Percentiles rank a stretch among this genome's conserved stretches.
phyloP scores from a whole-genome alignment of 2,797 vertebrate genomes.

The Brotula barbata region DNA sequence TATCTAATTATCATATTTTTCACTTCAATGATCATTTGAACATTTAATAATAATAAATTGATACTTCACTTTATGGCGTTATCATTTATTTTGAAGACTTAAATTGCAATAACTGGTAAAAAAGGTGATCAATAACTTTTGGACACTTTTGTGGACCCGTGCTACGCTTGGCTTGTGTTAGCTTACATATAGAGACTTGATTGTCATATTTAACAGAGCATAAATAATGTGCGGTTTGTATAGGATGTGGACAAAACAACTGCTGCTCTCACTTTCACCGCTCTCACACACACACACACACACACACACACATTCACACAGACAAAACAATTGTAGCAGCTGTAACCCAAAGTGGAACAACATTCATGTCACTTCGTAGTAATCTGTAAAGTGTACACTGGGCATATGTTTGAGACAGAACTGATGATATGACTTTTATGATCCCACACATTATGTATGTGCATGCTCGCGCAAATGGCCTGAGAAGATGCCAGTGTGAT shows the following conservation, averaged over 20 bases:
- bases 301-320: too few species aligned
- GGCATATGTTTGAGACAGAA: not conserved
- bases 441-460: slow-evolving; percentile 5
- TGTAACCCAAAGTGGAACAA: not conserved
- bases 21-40: too few species aligned
- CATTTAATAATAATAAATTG: too few species aligned
- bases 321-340: not conserved
- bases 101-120: too few species aligned
- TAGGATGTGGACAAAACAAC: not conserved
- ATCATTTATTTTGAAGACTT: too few species aligned
- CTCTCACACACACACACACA: not conserved
- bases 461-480: not conserved
- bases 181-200: slow-evolving; percentile 2
- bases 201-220: not conserved
- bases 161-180: slow-evolving; percentile 6
- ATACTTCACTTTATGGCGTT: too few species aligned
- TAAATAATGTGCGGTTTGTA: not conserved
- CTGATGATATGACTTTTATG: too few species aligned
- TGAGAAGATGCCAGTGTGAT: slow-evolving; percentile 64
- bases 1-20: too few species aligned
- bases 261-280: not conserved
- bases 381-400: not conserved
- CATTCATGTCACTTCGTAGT: not conserved
- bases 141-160: not conserved
- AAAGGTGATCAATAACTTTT: too few species aligned